These are phyloP conservation scores for Plecotus auritus DNA, from an alignment of 2,113 vertebrate genomes.

Conservation along the genomic window DNA sequence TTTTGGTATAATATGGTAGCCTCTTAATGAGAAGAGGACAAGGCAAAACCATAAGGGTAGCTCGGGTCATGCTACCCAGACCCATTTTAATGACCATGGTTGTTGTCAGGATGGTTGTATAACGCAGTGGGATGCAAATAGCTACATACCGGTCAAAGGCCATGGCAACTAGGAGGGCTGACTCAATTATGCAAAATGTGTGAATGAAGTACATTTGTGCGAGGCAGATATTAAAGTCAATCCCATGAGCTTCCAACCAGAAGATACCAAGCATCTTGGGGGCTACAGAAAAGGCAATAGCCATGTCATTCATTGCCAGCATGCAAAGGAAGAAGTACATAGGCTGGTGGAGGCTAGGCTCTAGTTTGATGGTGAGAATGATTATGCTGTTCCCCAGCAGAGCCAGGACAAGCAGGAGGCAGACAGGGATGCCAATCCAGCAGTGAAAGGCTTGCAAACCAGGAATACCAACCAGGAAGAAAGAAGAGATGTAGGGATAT, in stretches of 20 bases:
- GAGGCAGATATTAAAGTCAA: slow-evolving; percentile 36
- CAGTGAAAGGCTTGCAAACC: slow-evolving; percentile 34
- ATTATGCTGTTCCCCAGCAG: slow-evolving; percentile 47
- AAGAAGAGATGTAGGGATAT: neutral
- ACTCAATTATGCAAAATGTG: slow-evolving; percentile 51
- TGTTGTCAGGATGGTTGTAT: neutral
- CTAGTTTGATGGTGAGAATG: slow-evolving; percentile 13
- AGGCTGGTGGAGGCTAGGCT: slow-evolving; percentile 53
- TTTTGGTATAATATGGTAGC: slow-evolving; percentile 38
- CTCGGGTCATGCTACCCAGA: neutral
- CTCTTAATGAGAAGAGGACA: slow-evolving; percentile 63
- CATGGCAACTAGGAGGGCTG: slow-evolving; percentile 47
- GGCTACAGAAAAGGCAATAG: neutral
- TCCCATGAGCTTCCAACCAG: neutral
- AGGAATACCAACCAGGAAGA: slow-evolving; percentile 60
- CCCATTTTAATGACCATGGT: rapidly evolving
- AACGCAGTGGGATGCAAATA: slow-evolving; percentile 37
- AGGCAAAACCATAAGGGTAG: neutral
- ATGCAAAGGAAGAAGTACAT: slow-evolving; percentile 66
- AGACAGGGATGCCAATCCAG: slow-evolving; percentile 55
- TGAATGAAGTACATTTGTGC: slow-evolving; percentile 71
- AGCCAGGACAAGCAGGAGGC: neutral
- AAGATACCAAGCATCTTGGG: slow-evolving; percentile 60
- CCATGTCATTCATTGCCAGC: slow-evolving; percentile 46
- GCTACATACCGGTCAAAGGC: slow-evolving; percentile 53